Base-by-base conservation (phyloP, 1,140 invertebrate genomes). In the Cephus cinctus region DNA sequence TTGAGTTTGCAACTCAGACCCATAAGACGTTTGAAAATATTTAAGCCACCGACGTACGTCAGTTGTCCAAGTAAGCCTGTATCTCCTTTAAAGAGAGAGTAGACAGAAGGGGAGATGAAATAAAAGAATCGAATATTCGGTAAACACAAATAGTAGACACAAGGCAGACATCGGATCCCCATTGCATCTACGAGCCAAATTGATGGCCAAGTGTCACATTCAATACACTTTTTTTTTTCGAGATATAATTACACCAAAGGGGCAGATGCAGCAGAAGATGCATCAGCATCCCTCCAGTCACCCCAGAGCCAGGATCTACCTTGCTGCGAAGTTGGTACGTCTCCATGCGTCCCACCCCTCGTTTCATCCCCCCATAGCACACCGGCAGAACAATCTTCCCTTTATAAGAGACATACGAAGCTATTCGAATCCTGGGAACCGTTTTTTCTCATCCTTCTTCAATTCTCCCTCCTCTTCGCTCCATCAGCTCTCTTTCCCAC, bases 401-500 rank as follows among this genome's bases (percentile, higher is more conserved):
- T 69, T 72, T 69, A 65, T 68, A 59, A 34, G 56, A 63, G 67
- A 69, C 60, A 69, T 63, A 57, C 61, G 68, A 70, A 64, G 63
- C 69, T 54, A 68, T 72, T 72, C 60, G 67, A 69, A 65, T 69
- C 69, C 67, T 72, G 69, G 69, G 69, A 72, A 72, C 69, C 60
- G 61, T 69, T 71, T 67, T 71, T 65, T 58, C 30, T 18, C 32
- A 14, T 19, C 35, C 45, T 45, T 46, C 36, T 40, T 52, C 43
- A n/a, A n/a, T n/a, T n/a, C 19, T 45, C 53, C 48, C 49, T 43
- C 47, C 41, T 54, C 46, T 35, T 31, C 27, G 11, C 27, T 30
- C 27, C 14, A 11, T 30, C 27, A 11, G 11, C 27, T 54, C 39
- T 51, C 46, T 49, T 19, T 42, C 47, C 25, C 32, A 19, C 32